Conservation (phyloP, 1,140 invertebrate species). For the Aphelenchoides fujianensis region DNA sequence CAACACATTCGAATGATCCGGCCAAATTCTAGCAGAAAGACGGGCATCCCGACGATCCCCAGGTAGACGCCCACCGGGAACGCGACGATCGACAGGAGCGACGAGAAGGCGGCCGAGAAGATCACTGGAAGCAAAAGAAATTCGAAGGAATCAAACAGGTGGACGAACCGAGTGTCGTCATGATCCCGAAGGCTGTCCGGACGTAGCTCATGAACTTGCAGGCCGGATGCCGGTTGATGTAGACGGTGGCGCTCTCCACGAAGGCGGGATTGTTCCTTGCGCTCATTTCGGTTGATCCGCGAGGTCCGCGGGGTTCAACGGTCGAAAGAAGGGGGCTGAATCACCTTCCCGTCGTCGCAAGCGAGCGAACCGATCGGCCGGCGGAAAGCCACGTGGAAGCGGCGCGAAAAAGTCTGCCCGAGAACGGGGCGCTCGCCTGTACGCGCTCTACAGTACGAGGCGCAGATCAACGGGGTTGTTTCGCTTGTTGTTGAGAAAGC, state of each 20-base stretch:
- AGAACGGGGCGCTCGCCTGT: too few relatives aligned
- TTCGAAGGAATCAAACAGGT: constrained; percentile 27
- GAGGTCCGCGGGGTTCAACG: too few relatives aligned
- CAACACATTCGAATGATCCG: constrained; percentile 46
- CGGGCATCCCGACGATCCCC: constrained; percentile 34
- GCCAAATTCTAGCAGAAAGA: constrained; percentile 50
- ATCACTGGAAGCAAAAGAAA: constrained; percentile 39
- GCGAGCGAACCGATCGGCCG: too few relatives aligned
- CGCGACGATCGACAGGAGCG: constrained; percentile 27
- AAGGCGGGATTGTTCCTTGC: neutral
- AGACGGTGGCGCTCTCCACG: constrained; percentile 24
- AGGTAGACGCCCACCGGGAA: constrained; percentile 41
- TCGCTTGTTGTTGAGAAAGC: too few relatives aligned
- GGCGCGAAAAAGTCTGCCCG: too few relatives aligned
- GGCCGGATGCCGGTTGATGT: constrained; percentile 44
- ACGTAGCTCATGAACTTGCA: constrained; percentile 44
- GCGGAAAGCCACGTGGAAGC: too few relatives aligned
- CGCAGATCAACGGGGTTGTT: too few relatives aligned
- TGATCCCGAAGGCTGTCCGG: constrained; percentile 41
- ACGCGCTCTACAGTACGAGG: too few relatives aligned
- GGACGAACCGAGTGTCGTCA: constrained; percentile 40
- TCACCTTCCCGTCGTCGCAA: too few relatives aligned
- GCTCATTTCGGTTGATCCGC: too few relatives aligned
- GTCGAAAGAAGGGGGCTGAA: too few relatives aligned
- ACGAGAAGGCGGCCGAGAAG: constrained; percentile 36